A percentile compares a stretch with the other conserved stretches of the same genome.
These are phyloP conservation scores for Lasiurus cinereus DNA, from an alignment of 2,113 vertebrate genomes.

Conservation along the genomic window DNA sequence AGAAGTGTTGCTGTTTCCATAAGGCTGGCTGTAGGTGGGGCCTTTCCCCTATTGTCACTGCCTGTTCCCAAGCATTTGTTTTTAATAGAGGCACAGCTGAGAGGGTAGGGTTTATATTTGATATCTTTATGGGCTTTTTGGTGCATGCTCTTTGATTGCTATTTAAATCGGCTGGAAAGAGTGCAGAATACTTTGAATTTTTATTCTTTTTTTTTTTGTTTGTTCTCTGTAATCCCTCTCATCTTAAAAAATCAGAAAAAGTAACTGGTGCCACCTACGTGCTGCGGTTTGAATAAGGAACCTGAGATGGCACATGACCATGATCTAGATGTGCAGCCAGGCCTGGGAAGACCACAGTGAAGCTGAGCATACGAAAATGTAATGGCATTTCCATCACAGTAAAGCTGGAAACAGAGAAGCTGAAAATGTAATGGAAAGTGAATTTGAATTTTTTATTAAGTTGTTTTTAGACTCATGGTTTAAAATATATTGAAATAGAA, in stretches of 20 bases:
- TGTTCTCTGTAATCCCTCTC: slow-evolving; percentile 46
- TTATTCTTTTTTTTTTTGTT: background rate
- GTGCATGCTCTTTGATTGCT: slow-evolving; percentile 13
- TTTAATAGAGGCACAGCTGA: slow-evolving; percentile 51
- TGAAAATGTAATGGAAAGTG: background rate
- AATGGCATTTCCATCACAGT: background rate
- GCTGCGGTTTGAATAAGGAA: background rate
- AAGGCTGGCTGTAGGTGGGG: background rate
- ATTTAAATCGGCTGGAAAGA: slow-evolving; percentile 56
- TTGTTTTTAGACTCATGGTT: background rate
- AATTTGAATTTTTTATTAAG: background rate
- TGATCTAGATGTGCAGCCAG: fast-evolving
- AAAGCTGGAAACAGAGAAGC: no score
- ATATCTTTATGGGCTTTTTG: slow-evolving; percentile 61
- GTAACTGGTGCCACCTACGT: background rate
- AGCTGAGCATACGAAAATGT: background rate
- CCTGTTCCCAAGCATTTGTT: slow-evolving; percentile 66
- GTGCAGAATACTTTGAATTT: slow-evolving; percentile 27
- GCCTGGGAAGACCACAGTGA: background rate
- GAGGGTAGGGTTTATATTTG: background rate
- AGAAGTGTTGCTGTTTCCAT: background rate
- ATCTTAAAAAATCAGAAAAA: slow-evolving; percentile 5
- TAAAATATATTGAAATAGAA: background rate
- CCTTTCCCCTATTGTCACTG: background rate
- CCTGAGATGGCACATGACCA: background rate